Evolutionary conservation across 2,888 invertebrate genomes (phyloP).

Genomic region (Tiphia femorata): DNA sequence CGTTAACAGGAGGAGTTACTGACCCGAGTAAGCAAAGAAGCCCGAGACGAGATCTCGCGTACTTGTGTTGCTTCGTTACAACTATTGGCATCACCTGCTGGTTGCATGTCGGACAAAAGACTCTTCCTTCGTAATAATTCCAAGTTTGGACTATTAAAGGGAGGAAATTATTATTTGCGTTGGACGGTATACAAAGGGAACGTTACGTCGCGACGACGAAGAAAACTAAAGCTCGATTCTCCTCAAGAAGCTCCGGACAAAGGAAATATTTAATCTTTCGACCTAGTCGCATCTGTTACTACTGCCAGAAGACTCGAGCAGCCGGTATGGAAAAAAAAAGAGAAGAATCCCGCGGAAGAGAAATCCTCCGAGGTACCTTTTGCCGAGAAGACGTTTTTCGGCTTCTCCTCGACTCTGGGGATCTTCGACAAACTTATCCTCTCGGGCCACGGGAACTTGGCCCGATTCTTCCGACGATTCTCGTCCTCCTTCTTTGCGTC

Average conservation of each 20-base stretch:
- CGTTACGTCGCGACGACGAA: neutral
- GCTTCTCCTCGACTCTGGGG: constrained; percentile 1
- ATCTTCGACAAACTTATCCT: constrained; percentile 12
- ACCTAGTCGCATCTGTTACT: too few relatives aligned
- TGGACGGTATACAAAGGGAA: neutral
- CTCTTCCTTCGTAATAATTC: constrained; percentile 15
- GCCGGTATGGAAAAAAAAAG: too few relatives aligned
- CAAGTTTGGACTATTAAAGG: constrained; percentile 23
- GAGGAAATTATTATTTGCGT: neutral
- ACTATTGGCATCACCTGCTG: constrained; percentile 29
- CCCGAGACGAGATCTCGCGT: constrained; percentile 21
- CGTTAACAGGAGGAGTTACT: constrained; percentile 3
- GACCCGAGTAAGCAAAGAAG: constrained; percentile 37
- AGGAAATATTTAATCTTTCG: too few relatives aligned
- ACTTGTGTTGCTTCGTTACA: constrained; percentile 25
- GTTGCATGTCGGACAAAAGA: constrained; percentile 35
- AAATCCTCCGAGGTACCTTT: constrained; percentile 20
- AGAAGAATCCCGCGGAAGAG: too few relatives aligned
- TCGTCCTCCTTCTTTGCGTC: constrained; percentile 17
- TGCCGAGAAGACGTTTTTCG: constrained; percentile 18
- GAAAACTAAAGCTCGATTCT: too few relatives aligned
- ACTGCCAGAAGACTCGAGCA: too few relatives aligned
- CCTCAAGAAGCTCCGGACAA: too few relatives aligned
- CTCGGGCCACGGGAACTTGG: constrained; percentile 9
- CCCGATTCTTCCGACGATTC: constrained; percentile 9